Evolutionary conservation across 1,140 invertebrate genomes (phyloP).

Genomic region (Drosophila trapezifrons): DNA sequence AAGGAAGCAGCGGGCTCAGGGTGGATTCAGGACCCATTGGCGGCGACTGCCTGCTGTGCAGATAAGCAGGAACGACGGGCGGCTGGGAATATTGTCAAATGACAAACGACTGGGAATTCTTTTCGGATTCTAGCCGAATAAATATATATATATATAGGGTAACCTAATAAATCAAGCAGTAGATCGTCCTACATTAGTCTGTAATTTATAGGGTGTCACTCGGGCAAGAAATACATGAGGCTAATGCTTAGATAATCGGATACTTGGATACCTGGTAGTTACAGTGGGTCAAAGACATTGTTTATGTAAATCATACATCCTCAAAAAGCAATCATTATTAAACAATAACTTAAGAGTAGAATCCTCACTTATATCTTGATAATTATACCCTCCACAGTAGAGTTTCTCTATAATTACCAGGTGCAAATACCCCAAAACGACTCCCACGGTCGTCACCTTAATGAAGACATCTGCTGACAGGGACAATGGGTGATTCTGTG

Average conservation of each 20-base stretch:
- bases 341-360: not conserved
- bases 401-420: not conserved
- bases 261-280: too few species aligned
- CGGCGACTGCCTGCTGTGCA: constrained; percentile 56
- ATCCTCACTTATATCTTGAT: not conserved
- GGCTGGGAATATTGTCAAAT: constrained; percentile 50
- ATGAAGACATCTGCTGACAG: constrained; percentile 39
- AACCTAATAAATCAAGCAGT: constrained; percentile 66
- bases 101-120: constrained; percentile 52
- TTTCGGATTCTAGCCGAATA: constrained; percentile 35
- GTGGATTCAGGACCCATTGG: constrained; percentile 1
- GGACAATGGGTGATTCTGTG: constrained; percentile 11
- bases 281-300: too few species aligned
- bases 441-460: constrained; percentile 52
- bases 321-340: too few species aligned
- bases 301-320: too few species aligned
- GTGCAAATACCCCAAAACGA: not conserved
- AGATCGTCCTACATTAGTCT: constrained; percentile 44
- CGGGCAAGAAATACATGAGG: not conserved
- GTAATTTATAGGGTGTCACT: not conserved
- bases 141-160: not conserved
- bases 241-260: not conserved
- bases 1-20: constrained; percentile 32
- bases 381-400: not conserved
- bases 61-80: constrained; percentile 59